These are phyloP conservation scores for Ochotona curzoniae DNA, from an alignment of 2,113 vertebrate genomes.

Conservation along the genomic window DNA sequence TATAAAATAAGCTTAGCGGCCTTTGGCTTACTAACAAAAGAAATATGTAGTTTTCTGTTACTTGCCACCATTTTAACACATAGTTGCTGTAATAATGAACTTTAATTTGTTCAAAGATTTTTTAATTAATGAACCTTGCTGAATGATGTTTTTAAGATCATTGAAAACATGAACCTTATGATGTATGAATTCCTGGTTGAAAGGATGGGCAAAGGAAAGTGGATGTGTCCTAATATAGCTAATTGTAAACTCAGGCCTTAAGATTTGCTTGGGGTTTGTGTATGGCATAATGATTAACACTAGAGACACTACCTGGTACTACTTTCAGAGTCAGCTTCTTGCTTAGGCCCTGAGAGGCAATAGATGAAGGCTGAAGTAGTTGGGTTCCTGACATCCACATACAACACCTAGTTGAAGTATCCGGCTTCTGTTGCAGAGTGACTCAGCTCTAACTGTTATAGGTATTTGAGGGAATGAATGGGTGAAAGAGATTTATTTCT, in stretches of 20 bases:
- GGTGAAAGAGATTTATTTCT: no score
- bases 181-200: background rate
- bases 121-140: background rate
- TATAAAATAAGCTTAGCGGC: conserved; percentile 49
- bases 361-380: no score
- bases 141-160: conserved; percentile 8
- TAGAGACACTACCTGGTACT: no score
- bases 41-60: background rate
- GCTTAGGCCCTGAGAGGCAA: no score
- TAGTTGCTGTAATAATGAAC: background rate
- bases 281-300: no score
- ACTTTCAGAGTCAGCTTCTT: no score
- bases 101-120: background rate
- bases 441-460: no score
- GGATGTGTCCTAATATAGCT: background rate
- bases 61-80: background rate
- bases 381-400: no score
- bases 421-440: no score
- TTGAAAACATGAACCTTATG: background rate
- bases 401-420: no score
- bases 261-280: background rate
- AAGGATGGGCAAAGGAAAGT: background rate
- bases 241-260: background rate
- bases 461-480: no score
- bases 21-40: conserved; percentile 42